Percentiles rank a stretch among this genome's conserved stretches.
Conservation (phyloP, 1,140 invertebrate species). For the Drosophila bifasciata region DNA sequence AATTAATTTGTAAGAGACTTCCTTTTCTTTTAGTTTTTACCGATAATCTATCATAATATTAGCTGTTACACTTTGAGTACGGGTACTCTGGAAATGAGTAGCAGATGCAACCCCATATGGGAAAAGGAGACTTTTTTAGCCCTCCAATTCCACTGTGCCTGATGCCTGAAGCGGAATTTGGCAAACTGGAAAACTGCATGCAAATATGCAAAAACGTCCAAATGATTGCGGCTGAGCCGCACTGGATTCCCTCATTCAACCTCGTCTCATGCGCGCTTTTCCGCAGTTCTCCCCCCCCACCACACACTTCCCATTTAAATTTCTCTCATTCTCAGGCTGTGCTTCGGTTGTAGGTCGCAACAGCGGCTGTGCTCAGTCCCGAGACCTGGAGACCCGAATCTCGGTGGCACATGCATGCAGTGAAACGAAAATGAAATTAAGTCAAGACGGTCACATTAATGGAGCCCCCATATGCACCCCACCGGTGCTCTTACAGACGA, state of each 20-base stretch:
- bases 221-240: slow-evolving; percentile 73
- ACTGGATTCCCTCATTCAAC: slow-evolving; percentile 40
- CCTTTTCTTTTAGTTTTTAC: no score
- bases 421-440: slow-evolving; percentile 77
- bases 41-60: no score
- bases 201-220: slow-evolving; percentile 80
- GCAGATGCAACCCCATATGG: no score
- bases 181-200: slow-evolving; percentile 76
- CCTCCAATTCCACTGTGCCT: slow-evolving; percentile 36
- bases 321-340: slow-evolving; percentile 7
- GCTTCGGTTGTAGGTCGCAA: slow-evolving; percentile 55
- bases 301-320: background rate
- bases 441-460: slow-evolving; percentile 80
- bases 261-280: slow-evolving; percentile 20
- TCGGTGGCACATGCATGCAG: slow-evolving; percentile 43
- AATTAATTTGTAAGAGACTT: slow-evolving; percentile 13
- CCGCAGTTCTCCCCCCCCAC: slow-evolving; percentile 10
- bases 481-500: no score
- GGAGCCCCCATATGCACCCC: slow-evolving; percentile 60
- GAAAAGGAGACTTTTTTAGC: background rate
- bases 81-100: no score
- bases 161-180: slow-evolving; percentile 59
- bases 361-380: slow-evolving; percentile 11
- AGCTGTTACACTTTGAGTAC: no score
- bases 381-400: slow-evolving; percentile 27